These are phyloP conservation scores for Crax fasciolata DNA, from an alignment of 2,797 vertebrate genomes.

Conservation along the genomic window DNA sequence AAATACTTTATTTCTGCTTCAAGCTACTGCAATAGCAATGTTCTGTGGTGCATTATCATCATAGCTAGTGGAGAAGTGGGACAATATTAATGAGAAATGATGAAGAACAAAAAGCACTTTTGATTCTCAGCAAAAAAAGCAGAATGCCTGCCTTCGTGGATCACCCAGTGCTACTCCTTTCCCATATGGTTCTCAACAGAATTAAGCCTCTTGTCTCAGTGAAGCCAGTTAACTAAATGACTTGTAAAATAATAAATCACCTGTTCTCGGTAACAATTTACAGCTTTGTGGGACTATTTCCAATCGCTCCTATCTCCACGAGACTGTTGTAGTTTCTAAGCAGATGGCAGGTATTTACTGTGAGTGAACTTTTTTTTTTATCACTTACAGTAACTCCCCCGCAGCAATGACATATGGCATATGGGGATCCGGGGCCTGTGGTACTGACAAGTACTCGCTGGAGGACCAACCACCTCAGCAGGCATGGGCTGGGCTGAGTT, in stretches of 20 bases:
- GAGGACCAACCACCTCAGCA: constrained; percentile 42
- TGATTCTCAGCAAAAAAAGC: neutral
- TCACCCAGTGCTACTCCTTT: neutral
- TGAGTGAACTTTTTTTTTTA: constrained; percentile 73
- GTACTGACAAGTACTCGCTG: constrained; percentile 59
- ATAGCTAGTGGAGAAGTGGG: neutral
- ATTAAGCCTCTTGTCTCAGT: constrained; percentile 61
- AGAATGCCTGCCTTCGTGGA: neutral
- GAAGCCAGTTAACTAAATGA: constrained; percentile 81
- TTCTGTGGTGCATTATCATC: neutral
- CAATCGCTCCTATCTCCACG: constrained; percentile 75
- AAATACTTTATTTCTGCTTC: neutral
- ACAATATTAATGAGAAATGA: neutral
- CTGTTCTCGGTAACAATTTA: constrained; percentile 81
- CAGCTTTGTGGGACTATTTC: constrained; percentile 75
- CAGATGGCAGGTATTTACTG: constrained; percentile 86
- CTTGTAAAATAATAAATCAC: constrained; percentile 84
- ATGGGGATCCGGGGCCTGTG: constrained; percentile 57
- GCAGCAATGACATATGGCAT: constrained; percentile 80
- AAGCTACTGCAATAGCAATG: neutral
- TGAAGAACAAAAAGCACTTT: neutral
- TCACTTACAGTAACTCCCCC: constrained; percentile 69
- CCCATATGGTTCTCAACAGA: constrained; percentile 43
- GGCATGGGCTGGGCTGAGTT: constrained; percentile 19
- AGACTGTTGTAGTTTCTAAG: constrained; percentile 76